These are phyloP conservation scores for Villa cingulata DNA, from an alignment of 2,888 invertebrate genomes.

Conservation along the genomic window DNA sequence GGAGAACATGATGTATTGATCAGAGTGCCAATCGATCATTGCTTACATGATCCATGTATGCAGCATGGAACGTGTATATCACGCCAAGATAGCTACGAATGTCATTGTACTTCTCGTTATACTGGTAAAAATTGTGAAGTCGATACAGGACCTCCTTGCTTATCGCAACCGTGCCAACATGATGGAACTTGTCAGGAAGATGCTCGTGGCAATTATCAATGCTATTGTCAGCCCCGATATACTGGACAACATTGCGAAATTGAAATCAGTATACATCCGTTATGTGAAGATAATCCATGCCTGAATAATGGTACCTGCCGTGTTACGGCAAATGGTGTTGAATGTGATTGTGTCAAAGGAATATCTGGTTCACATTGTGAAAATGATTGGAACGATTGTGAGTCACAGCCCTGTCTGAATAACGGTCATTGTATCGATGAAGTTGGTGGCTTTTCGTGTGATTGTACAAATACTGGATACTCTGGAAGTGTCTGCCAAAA, in stretches of 20 bases:
- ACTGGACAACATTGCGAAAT: constrained; percentile 59
- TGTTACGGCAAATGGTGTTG: constrained; percentile 43
- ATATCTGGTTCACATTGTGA: constrained; percentile 38
- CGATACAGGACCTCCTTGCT: constrained; percentile 63
- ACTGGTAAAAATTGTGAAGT: constrained; percentile 78
- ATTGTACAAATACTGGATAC: constrained; percentile 64
- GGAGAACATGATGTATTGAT: constrained; percentile 40
- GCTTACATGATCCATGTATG: constrained; percentile 70
- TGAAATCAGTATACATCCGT: constrained; percentile 51
- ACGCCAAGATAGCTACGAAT: constrained; percentile 63
- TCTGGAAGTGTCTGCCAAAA: constrained; percentile 56
- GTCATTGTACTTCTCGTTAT: constrained; percentile 71
- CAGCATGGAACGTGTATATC: constrained; percentile 68
- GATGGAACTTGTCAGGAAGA: constrained; percentile 59
- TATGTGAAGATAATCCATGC: constrained; percentile 66
- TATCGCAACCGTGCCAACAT: constrained; percentile 56
- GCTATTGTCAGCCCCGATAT: constrained; percentile 53
- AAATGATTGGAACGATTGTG: constrained; percentile 62
- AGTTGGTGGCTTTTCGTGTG: constrained; percentile 61
- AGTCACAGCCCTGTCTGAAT: constrained; percentile 51
- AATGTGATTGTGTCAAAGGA: constrained; percentile 47
- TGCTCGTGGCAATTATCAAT: constrained; percentile 53
- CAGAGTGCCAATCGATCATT: constrained; percentile 50
- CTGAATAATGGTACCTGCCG: constrained; percentile 64
- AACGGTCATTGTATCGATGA: constrained; percentile 61